These are phyloP conservation scores for Corythornis madagascariensis DNA, from an alignment of 2,113 vertebrate species.

Conservation along the genomic window DNA sequence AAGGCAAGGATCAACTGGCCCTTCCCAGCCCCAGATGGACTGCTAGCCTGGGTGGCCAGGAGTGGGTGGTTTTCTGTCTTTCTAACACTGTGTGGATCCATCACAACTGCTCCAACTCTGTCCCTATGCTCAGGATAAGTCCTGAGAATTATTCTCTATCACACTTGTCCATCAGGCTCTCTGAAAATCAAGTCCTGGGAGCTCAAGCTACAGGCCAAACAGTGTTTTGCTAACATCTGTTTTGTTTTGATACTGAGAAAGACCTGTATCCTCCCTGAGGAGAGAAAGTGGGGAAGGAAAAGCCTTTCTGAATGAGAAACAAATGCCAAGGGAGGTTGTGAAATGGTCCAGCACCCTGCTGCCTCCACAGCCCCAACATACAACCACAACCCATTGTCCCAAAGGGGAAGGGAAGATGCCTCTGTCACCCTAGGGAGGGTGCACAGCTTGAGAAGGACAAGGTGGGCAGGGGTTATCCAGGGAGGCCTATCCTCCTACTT, in stretches of 20 bases:
- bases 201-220: background rate
- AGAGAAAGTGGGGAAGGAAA: background rate
- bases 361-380: background rate
- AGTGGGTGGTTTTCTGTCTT: background rate
- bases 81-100: background rate
- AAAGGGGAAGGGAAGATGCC: background rate
- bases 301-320: background rate
- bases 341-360: background rate
- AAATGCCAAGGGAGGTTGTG: background rate
- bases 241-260: background rate
- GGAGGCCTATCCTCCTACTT: background rate
- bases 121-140: background rate
- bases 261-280: background rate
- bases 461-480: background rate
- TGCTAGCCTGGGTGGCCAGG: background rate
- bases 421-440: background rate
- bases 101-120: background rate
- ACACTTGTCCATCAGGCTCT: background rate
- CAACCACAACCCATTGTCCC: background rate
- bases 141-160: background rate
- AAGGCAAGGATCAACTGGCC: background rate
- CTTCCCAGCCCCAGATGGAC: background rate
- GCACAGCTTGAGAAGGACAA: background rate
- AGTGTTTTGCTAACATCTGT: background rate
- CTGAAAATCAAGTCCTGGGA: background rate